A percentile compares a stretch with the other conserved stretches of the same genome.
Conservation (phyloP, 2,888 invertebrate genomes). For the Aspidiotus rigidus region DNA sequence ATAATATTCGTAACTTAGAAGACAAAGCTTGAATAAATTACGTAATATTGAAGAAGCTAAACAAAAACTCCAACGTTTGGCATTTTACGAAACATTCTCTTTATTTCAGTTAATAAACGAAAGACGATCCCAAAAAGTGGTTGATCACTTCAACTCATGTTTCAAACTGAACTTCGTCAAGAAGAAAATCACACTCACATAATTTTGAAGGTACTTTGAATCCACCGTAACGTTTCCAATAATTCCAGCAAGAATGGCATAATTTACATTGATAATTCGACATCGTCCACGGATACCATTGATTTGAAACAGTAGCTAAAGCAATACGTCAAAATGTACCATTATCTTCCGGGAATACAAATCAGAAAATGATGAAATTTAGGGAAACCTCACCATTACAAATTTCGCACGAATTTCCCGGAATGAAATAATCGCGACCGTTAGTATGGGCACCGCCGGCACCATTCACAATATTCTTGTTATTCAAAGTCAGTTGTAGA, state of each 20-base stretch:
- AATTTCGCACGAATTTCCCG: constrained; percentile 30
- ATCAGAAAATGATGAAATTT: constrained; percentile 1
- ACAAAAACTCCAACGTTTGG: too few species aligned
- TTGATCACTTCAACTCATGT: too few species aligned
- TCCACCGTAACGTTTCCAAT: constrained; percentile 98
- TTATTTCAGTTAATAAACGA: too few species aligned
- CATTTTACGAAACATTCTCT: too few species aligned
- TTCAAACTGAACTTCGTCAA: background rate
- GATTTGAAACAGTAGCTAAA: constrained; percentile 63
- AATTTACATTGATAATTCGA: constrained; percentile 64
- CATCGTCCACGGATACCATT: constrained; percentile 92
- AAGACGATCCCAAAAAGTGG: too few species aligned
- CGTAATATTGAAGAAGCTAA: too few species aligned
- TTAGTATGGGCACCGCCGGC: constrained; percentile 26
- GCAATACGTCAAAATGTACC: constrained; percentile 37
- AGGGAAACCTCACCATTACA: constrained; percentile 16
- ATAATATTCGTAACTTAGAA: too few species aligned
- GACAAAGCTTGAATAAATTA: too few species aligned
- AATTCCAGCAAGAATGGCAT: constrained; percentile 89
- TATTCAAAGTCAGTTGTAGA: constrained; percentile 21
- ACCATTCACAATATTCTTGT: constrained; percentile 31
- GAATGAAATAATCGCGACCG: constrained; percentile 31
- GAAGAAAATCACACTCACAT: constrained; percentile 21
- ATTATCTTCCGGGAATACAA: background rate
- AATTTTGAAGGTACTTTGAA: constrained; percentile 61